These are phyloP conservation scores for Aphidius ervi DNA, from an alignment of 1,140 invertebrate species.

Conservation along the genomic window DNA sequence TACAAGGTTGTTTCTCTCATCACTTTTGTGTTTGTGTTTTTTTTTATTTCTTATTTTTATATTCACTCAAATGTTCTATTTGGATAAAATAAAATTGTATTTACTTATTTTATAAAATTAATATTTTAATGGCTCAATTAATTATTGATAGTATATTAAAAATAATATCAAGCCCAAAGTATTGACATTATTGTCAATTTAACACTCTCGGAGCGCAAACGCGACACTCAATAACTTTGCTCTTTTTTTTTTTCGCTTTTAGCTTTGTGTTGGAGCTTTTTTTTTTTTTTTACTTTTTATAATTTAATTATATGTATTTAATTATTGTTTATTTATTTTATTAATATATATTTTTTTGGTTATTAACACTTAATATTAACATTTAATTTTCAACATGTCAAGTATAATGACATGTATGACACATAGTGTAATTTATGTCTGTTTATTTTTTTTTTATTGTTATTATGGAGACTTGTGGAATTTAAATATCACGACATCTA, in stretches of 20 bases:
- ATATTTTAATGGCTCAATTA: conserved; percentile 26
- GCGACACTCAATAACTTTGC: conserved; percentile 12
- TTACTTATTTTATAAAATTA: background rate
- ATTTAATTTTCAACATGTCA: no score
- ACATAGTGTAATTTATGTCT: no score
- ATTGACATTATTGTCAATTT: conserved; percentile 40
- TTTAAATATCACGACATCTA: no score
- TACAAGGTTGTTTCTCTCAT: background rate
- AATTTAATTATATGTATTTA: no score
- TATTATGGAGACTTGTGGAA: no score
- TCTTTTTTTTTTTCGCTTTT: background rate
- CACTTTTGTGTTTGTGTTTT: conserved; percentile 14
- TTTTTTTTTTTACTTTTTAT: no score
- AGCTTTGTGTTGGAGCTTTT: background rate
- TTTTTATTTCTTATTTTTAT: conserved; percentile 28
- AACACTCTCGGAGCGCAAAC: conserved; percentile 33
- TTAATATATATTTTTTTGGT: no score
- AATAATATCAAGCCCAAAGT: conserved; percentile 21
- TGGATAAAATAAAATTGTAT: background rate
- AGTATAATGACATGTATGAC: no score
- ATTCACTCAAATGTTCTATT: background rate
- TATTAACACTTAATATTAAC: no score
- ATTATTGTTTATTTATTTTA: no score
- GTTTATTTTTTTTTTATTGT: no score
- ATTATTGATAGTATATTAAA: conserved; percentile 27